Evolutionary conservation across 2,888 invertebrate genomes (phyloP).

Genomic region (Leucophenga montana): DNA sequence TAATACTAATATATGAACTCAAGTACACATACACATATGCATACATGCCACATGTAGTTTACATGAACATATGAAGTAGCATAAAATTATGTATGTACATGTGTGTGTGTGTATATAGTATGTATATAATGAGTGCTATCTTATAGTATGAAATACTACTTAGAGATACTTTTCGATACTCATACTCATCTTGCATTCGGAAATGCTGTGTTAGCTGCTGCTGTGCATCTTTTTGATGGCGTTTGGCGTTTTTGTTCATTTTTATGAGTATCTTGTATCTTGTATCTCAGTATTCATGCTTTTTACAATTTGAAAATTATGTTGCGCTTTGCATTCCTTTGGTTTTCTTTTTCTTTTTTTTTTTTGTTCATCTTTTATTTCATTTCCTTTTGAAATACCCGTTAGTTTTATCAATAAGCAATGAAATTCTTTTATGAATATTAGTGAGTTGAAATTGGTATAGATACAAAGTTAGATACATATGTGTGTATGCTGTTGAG

Average conservation of each 20-base stretch:
- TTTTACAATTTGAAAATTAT: constrained; percentile 58
- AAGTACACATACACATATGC: constrained; percentile 39
- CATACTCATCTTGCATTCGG: not conserved
- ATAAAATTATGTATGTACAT: constrained; percentile 43
- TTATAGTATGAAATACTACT: not conserved
- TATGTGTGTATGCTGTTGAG: no score
- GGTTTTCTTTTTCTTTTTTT: constrained; percentile 25
- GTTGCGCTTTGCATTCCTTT: constrained; percentile 59
- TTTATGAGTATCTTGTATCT: constrained; percentile 19
- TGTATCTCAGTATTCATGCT: constrained; percentile 34
- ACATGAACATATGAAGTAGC: constrained; percentile 45
- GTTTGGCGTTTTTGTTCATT: constrained; percentile 52
- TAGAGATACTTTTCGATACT: constrained; percentile 10
- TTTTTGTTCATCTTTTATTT: not conserved
- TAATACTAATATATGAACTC: constrained; percentile 35
- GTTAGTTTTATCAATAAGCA: constrained; percentile 19
- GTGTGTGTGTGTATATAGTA: constrained; percentile 47
- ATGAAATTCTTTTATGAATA: constrained; percentile 17
- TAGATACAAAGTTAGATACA: no score
- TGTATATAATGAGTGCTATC: constrained; percentile 33
- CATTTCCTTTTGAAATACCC: constrained; percentile 16
- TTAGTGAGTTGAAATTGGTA: not conserved
- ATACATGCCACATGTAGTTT: constrained; percentile 19
- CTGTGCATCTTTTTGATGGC: constrained; percentile 64
- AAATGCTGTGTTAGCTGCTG: constrained; percentile 11